Evolutionary conservation across 2,797 vertebrate genomes (phyloP).

Genomic region (Gymnothorax reevesii): DNA sequence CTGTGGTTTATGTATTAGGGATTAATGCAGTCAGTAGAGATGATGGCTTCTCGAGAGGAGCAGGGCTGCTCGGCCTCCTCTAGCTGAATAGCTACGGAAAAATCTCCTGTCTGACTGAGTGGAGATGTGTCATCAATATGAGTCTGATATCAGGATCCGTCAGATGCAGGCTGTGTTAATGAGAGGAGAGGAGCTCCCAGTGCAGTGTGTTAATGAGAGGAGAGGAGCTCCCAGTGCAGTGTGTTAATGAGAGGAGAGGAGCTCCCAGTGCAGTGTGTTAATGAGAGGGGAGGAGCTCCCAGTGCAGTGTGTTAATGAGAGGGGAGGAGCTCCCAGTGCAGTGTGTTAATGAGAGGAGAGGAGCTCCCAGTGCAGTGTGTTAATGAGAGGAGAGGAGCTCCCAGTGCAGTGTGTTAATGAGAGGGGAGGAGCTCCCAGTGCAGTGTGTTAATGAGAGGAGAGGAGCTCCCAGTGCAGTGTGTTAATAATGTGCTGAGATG

Average conservation of each 20-base stretch:
- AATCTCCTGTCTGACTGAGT: neutral
- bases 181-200: neutral
- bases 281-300: no score
- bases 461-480: neutral
- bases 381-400: neutral
- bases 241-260: no score
- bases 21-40: slow-evolving; percentile 13
- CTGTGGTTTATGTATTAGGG: neutral
- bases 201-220: neutral
- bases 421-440: no score
- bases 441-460: neutral
- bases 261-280: neutral
- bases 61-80: neutral
- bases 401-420: neutral
- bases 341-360: neutral
- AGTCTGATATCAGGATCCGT: neutral
- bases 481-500: neutral
- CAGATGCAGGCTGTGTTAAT: neutral
- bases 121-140: neutral
- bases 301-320: neutral
- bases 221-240: neutral
- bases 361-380: neutral
- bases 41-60: neutral
- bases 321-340: no score
- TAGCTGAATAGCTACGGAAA: neutral